Evolutionary conservation across 2,797 vertebrate species (phyloP), one percentile per base, ranked within the genome.

Genomic region (Trachurus trachurus): DNA sequence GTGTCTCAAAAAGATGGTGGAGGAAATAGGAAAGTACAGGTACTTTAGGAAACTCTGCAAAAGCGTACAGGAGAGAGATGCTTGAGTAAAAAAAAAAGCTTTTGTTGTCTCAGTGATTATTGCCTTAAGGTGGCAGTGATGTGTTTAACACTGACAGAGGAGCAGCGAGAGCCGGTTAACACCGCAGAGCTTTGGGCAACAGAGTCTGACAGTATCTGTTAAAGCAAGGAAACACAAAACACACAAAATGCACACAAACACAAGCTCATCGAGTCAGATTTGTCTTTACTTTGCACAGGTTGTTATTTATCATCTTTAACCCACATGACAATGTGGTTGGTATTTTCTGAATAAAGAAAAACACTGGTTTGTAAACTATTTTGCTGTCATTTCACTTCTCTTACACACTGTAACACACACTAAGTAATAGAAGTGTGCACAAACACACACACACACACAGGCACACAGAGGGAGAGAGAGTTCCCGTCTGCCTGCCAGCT

Each of bases 401-500:
- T 78, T 52, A 45, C 68, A 68, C 52, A 72, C 22, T 15, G 13
- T 12, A 53, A 56, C 65, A 70, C 64, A 31, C 0, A 4, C 56
- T 29, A 58, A 66, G 9, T 21, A 67, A 58, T 9, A 21, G 39
- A 76, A 54, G 42, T 3, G 44, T 5, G 64, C 44, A 74, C 34
- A 53, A 15, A 37, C 60, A 76, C 29, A 31, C 34, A 21, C 31
- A 65, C 31, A 69, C 45, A 68, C 45, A 74, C 37, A 64, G 9
- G 29, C 61, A 74, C 40, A 42, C 26, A 57, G 75, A 78, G n/a
- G n/a, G 19, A 77, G 26, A 57, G 56, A 56, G 9, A 4, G 59
- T 65, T 70, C 44, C 37, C 3, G 1, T 66, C 71, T 60, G 49
- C 31, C 39, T 78, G 29, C 59, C 76, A 65, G 80, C 80, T 84